Evolutionary conservation across 2,113 vertebrate species (phyloP).

Genomic region (Morone chrysops): DNA sequence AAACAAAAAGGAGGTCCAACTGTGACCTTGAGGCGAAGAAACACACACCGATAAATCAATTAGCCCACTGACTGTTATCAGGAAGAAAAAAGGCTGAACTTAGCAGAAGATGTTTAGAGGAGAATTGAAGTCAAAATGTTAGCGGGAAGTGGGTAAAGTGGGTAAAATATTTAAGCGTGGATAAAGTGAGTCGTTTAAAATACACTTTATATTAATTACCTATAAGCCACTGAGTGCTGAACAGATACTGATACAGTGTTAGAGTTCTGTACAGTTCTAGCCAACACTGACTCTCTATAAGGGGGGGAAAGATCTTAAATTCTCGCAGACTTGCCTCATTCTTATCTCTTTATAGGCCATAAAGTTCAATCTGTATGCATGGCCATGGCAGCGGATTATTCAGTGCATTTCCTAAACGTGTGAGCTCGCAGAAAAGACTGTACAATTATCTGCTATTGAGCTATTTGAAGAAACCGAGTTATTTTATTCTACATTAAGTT

Average conservation of each 20-base stretch:
- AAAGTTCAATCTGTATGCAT: conserved; percentile 51
- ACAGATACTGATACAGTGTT: background rate
- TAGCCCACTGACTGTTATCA: background rate
- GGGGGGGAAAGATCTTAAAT: background rate
- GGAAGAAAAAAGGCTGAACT: background rate
- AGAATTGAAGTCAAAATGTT: background rate
- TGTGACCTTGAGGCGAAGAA: conserved; percentile 23
- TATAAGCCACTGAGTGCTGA: too few relatives aligned
- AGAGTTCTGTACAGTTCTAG: background rate
- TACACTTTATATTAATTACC: background rate
- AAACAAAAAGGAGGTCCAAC: background rate
- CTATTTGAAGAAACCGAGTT: conserved; percentile 7
- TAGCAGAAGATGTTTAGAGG: background rate
- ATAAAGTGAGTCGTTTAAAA: background rate
- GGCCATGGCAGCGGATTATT: conserved; percentile 45
- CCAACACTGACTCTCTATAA: background rate
- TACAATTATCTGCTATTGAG: conserved; percentile 45
- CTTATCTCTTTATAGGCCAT: conserved; percentile 38
- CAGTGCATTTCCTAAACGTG: conserved; percentile 35
- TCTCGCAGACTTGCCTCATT: conserved; percentile 19
- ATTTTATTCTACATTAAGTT: background rate
- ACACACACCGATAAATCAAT: conserved; percentile 27
- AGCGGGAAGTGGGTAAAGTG: too few relatives aligned
- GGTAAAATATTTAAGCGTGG: background rate
- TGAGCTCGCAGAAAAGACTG: conserved; percentile 21